These are phyloP conservation scores for Notothenia coriiceps DNA, from an alignment of 2,113 vertebrate species.

Conservation along the genomic window DNA sequence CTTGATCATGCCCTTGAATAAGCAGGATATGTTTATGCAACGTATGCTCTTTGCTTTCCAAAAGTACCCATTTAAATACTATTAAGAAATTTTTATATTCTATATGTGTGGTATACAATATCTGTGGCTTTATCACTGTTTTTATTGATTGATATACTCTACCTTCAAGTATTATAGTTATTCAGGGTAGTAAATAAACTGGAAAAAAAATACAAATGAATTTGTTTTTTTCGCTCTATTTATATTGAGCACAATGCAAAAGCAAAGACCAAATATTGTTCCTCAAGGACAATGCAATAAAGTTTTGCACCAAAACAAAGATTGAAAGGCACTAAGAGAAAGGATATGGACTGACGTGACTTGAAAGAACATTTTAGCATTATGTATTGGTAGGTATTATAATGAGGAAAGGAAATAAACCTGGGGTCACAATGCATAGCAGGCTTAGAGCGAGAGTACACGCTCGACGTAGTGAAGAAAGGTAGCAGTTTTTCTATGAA, in stretches of 20 bases:
- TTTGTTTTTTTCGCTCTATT: too few relatives aligned
- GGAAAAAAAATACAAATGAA: background rate
- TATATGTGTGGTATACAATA: background rate
- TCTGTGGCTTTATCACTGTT: too few relatives aligned
- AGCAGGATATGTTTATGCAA: background rate
- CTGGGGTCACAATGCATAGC: background rate
- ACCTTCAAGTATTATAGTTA: background rate
- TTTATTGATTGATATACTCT: background rate
- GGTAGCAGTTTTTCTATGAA: slow-evolving; percentile 30
- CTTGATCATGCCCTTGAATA: background rate
- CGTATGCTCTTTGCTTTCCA: background rate
- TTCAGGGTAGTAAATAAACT: background rate
- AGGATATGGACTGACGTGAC: background rate
- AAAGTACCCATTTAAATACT: background rate
- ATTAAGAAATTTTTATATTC: background rate
- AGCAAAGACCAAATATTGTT: background rate
- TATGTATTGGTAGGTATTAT: background rate
- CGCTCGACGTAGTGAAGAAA: background rate
- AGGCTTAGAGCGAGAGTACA: background rate
- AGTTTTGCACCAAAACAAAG: slow-evolving; percentile 3
- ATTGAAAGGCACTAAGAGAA: background rate
- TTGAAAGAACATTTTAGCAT: slow-evolving; percentile 29
- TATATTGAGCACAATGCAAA: background rate
- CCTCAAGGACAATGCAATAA: slow-evolving; percentile 4
- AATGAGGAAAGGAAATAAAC: slow-evolving; percentile 12